Base-by-base conservation (phyloP, 2,113 vertebrate species). In the Patagioenas fasciata region DNA sequence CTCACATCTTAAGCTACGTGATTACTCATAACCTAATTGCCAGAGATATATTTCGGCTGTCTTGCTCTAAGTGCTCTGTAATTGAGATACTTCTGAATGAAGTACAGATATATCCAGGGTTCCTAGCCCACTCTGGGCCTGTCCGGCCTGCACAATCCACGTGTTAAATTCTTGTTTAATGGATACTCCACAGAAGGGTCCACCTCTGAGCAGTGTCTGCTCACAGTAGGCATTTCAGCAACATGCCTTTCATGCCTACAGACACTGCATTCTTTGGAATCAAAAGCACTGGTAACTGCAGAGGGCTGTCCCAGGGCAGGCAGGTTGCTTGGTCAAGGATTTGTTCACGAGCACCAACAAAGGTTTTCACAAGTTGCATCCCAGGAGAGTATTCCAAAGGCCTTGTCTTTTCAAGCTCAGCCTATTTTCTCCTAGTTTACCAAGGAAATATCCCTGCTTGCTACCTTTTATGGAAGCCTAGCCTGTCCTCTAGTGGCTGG, bases 401-500 rank as follows among this genome's bases (percentile, higher is more conserved):
- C 3, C 13, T 4, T 40, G 9, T 17, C 13, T 20, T 51, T 17
- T 21, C 29, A 47, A 31, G 13, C 40, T 20, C 40, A 34, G 19
- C 2, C 29, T 82, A 6, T 9, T 62, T 26, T 65, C 34, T 3
- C 40, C 69, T 19, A 40, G 51, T 28, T 40, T 48, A 80, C n/a
- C 34, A 7, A 18, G 58, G 62, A 85, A 58, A 50, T 26, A 70
- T 29, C 69, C 31, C 54, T 36, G 11, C 60, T 53, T 19, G 32
- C 21, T 70, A 18, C 10, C 40, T 61, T 83, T 83, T 79, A 58
- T 44, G 57, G 88, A 85, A 71, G 75, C 72, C 80, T 69, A 73
- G 11, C 40, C 88, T 82, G 92, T 88, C 88, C 93, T 56, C 90
- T 92, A 86, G 92, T 0, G 66, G 80, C 19, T 88, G 87, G 91